Evolutionary conservation across 2,797 vertebrate species (phyloP).

Genomic region (Perodicticus potto): DNA sequence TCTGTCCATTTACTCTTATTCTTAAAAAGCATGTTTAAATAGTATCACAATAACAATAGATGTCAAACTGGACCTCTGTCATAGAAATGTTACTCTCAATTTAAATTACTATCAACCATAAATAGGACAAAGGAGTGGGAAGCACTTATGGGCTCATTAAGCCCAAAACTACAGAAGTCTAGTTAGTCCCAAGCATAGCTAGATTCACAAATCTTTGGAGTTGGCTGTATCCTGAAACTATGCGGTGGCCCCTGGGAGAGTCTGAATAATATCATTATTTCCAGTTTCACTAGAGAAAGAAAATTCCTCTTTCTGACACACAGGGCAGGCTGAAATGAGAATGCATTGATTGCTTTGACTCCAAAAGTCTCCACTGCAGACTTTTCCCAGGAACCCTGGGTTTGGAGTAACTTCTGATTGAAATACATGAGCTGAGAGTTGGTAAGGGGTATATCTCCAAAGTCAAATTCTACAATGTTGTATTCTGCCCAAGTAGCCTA

Average conservation of each 20-base stretch:
- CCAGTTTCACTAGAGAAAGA: background rate
- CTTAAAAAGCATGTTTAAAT: background rate
- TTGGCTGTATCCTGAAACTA: fast-evolving
- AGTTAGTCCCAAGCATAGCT: background rate
- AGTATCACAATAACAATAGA: background rate
- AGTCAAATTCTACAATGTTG: background rate
- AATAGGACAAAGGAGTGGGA: background rate
- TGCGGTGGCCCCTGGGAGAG: background rate
- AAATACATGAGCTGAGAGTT: background rate
- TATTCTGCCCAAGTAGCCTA: background rate
- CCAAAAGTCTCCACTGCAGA: background rate
- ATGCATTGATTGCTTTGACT: background rate
- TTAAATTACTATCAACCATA: background rate
- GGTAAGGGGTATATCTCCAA: background rate
- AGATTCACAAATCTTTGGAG: background rate
- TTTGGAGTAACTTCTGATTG: background rate
- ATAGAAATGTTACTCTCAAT: background rate
- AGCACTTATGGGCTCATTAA: background rate
- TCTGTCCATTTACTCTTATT: background rate
- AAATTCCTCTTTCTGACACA: background rate
- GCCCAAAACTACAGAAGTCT: background rate
- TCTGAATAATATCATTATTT: background rate
- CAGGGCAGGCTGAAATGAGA: background rate
- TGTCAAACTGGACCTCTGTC: background rate
- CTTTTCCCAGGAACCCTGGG: background rate